Evolutionary conservation across 2,888 invertebrate genomes (phyloP), one percentile per base, ranked within the genome.

Genomic region (Rutpela maculata): DNA sequence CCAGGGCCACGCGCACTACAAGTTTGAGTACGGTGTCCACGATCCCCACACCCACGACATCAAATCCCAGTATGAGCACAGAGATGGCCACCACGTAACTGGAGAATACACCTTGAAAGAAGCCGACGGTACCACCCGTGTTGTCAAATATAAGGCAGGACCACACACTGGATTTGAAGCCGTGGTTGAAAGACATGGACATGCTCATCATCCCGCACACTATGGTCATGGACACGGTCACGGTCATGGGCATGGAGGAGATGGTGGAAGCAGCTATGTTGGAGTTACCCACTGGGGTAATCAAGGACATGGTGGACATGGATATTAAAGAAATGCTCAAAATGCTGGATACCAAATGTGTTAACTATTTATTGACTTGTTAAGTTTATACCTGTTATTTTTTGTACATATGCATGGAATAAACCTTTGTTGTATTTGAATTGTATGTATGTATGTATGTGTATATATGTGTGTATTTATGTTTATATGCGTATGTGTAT

Each of bases 1-100:
- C 18, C 11, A 69, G 69, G 38, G 18, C 31, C 69, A 35, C 9
- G 56, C 35, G 17, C 19, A 15, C 38, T 90, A 90, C 80, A 84
- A 87, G 79, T 90, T 87, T 80, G 87, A 87, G 56, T 90, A 90
- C 73, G 89, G 89, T 4, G 89, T 90, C 12, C 84, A 87, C 68
- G 90, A 90, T 79, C 86, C 88, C 12, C 88, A 89, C 70, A 89
- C 89, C 43, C 86, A 88, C 18, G 90, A 90, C 80, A 83, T 86
- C 72, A 88, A 90, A 79, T 84, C 85, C 10, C 89, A 89, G 74
- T 84, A 87, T 73, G 90, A 90, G 81, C 85, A 87, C 67, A 85
- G 88, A 38, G 86, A 89, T 70, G 89, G 89, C 5, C 86, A 89
- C 72, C 80, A 86, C 31, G 89, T 89, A 35, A 87, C 88, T 67